Conservation (phyloP, 2,888 invertebrate species). For the Lepetodrilus schrolli region DNA sequence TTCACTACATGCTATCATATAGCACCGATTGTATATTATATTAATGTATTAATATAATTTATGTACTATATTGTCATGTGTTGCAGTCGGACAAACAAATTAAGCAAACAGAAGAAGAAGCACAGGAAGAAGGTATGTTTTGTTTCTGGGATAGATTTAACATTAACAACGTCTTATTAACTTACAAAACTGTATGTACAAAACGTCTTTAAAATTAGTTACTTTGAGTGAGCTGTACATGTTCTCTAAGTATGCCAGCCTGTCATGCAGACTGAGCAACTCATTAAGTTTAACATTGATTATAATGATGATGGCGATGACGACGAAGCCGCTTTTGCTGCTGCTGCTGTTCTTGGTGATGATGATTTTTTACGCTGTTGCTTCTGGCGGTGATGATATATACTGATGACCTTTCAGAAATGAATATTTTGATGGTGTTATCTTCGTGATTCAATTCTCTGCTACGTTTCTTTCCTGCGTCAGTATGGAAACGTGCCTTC, state of each 20-base stretch:
- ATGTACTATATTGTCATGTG: too few species aligned
- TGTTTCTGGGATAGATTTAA: background rate
- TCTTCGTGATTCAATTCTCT: background rate
- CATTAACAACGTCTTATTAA: too few species aligned
- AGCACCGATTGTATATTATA: background rate
- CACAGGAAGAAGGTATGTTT: background rate
- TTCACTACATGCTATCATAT: too few species aligned
- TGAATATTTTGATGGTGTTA: too few species aligned
- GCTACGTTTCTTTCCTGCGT: background rate
- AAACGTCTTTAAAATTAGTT: background rate
- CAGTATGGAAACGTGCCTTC: conserved; percentile 36
- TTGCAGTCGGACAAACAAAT: background rate
- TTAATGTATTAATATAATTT: background rate
- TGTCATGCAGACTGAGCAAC: background rate
- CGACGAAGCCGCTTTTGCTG: too few species aligned
- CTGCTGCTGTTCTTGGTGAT: too few species aligned
- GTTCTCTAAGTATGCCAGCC: background rate
- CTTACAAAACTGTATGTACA: too few species aligned
- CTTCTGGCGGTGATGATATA: too few species aligned
- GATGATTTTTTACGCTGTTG: too few species aligned
- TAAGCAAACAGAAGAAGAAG: background rate
- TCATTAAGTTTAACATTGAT: too few species aligned
- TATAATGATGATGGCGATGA: too few species aligned
- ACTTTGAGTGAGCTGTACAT: background rate
- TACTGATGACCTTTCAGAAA: too few species aligned